Evolutionary conservation across 2,797 vertebrate genomes (phyloP).

Genomic region (Poecilia velifera): DNA sequence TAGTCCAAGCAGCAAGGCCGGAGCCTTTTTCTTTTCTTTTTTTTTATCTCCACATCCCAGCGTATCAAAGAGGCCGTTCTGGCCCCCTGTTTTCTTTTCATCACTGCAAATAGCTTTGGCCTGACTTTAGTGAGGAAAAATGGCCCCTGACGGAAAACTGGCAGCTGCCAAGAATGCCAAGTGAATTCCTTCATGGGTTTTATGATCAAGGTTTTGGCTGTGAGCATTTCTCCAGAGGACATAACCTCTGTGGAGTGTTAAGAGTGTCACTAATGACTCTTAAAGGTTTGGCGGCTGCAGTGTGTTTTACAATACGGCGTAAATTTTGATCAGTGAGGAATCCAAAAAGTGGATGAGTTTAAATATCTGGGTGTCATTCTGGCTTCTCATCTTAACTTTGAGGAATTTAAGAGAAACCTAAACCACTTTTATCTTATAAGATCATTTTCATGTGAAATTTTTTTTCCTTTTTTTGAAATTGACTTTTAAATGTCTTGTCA

Average conservation of each 20-base stretch:
- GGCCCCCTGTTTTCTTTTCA: slow-evolving; percentile 52
- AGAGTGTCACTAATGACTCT: slow-evolving; percentile 71
- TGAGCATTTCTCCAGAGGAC: slow-evolving; percentile 71
- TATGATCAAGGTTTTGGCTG: slow-evolving; percentile 70
- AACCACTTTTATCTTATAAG: no score
- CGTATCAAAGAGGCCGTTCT: slow-evolving; percentile 21
- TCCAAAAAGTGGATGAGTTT: no score
- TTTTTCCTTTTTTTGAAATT: no score
- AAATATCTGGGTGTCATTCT: no score
- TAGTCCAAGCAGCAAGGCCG: slow-evolving; percentile 4
- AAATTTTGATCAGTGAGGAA: no score
- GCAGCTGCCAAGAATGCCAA: slow-evolving; percentile 71
- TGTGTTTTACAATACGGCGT: no score
- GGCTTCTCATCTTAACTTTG: no score
- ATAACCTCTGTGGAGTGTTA: slow-evolving; percentile 72
- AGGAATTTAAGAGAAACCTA: no score
- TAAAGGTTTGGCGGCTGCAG: slow-evolving; percentile 50
- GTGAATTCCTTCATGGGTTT: slow-evolving; percentile 76
- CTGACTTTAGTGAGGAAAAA: slow-evolving; percentile 53
- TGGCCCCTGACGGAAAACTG: slow-evolving; percentile 58
- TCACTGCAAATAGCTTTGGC: slow-evolving; percentile 57
- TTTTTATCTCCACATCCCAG: slow-evolving; percentile 23
- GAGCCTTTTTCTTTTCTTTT: slow-evolving; percentile 14
- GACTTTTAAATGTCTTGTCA: no score
- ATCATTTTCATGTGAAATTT: no score